Evolutionary conservation across 2,113 vertebrate species (phyloP).

Genomic region (Ondatra zibethicus): DNA sequence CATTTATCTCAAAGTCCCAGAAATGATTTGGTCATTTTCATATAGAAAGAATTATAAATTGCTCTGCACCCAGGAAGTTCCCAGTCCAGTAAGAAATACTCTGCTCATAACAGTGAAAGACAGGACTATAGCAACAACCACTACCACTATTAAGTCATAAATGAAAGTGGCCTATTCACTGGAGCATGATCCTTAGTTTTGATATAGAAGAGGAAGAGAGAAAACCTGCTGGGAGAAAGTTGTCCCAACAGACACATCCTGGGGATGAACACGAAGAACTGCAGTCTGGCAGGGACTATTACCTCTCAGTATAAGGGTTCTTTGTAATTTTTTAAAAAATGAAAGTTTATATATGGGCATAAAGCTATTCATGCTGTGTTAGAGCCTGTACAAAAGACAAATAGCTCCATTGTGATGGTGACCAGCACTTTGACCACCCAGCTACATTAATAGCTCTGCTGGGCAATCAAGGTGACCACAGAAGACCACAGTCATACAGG

Average conservation of each 20-base stretch:
- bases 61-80: background rate
- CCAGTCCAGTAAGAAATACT: background rate
- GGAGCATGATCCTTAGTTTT: slow-evolving; percentile 72
- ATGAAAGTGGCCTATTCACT: background rate
- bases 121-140: background rate
- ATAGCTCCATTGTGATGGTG: slow-evolving; percentile 42
- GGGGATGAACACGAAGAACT: slow-evolving; percentile 49
- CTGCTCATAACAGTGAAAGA: slow-evolving; percentile 13
- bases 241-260: slow-evolving; percentile 58
- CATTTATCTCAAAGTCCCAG: background rate
- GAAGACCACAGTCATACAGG: slow-evolving; percentile 71
- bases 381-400: slow-evolving; percentile 52
- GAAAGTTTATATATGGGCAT: slow-evolving; percentile 1
- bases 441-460: slow-evolving; percentile 67
- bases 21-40: background rate
- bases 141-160: background rate
- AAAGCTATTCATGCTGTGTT: slow-evolving; percentile 62
- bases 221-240: slow-evolving; percentile 56
- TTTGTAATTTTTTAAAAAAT: background rate
- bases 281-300: slow-evolving; percentile 59
- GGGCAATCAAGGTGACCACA: slow-evolving; percentile 57
- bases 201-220: background rate
- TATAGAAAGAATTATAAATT: background rate
- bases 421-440: slow-evolving; percentile 65
- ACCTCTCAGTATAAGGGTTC: background rate